A percentile compares a stretch with the other conserved stretches of the same genome.
phyloP scores from a whole-genome alignment of 2,113 vertebrate genomes.

The Oreochromis aureus region DNA sequence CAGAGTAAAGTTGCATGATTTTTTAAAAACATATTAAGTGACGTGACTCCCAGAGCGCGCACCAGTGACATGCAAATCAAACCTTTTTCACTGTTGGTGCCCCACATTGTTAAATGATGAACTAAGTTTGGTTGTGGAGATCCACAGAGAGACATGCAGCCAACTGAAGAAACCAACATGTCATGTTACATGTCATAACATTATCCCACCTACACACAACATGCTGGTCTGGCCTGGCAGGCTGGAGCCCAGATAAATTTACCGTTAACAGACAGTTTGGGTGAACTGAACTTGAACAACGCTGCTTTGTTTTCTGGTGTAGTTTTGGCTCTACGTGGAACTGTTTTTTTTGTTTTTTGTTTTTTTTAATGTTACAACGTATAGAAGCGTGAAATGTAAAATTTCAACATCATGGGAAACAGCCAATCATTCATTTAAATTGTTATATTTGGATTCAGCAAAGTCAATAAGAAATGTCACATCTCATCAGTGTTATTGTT shows the following conservation, averaged over 20 bases:
- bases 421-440: neutral
- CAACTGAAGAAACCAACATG: neutral
- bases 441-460: neutral
- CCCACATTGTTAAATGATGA: rapidly evolving
- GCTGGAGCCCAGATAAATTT: neutral
- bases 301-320: neutral
- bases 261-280: neutral
- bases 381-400: neutral
- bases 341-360: neutral
- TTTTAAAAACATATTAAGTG: neutral
- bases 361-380: neutral
- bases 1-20: rapidly evolving
- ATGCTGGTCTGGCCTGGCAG: neutral
- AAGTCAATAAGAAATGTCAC: rapidly evolving
- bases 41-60: neutral
- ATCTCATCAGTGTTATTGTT: neutral
- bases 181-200: neutral
- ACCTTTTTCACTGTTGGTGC: neutral
- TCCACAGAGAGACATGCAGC: neutral
- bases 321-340: neutral
- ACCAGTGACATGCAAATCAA: neutral
- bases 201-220: neutral
- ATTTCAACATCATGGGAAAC: rapidly evolving
- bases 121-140: neutral
- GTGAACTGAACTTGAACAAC: neutral